These are phyloP conservation scores for Cataglyphis hispanica DNA, from an alignment of 1,140 invertebrate species.

Conservation along the genomic window DNA sequence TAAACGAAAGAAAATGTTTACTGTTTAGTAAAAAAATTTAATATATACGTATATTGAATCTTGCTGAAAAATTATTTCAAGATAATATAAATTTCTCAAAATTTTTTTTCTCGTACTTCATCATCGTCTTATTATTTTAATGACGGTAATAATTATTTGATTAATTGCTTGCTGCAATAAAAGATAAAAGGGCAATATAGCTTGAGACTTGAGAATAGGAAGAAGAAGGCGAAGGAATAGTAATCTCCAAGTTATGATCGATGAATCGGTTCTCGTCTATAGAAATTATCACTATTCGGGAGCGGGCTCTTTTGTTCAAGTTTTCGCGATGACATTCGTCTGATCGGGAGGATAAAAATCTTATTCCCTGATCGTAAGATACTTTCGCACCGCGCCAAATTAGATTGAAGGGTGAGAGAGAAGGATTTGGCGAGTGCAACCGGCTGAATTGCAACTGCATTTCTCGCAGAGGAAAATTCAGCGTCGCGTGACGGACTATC, in stretches of 20 bases:
- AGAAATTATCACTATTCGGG: constrained; percentile 24
- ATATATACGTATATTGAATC: background rate
- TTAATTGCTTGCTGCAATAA: background rate
- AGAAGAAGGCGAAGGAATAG: background rate
- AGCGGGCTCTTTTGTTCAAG: constrained; percentile 22
- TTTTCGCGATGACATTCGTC: constrained; percentile 32
- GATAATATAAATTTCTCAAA: background rate
- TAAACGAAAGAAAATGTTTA: background rate
- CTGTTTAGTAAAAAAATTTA: too few relatives aligned
- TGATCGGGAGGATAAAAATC: constrained; percentile 50
- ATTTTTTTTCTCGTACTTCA: background rate
- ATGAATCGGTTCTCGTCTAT: constrained; percentile 12
- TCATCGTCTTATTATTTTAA: constrained; percentile 4
- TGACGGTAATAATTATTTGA: constrained; percentile 10
- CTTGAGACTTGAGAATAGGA: background rate
- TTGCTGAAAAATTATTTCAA: constrained; percentile 15
- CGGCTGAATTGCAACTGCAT: constrained; percentile 34
- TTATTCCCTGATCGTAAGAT: constrained; percentile 44
- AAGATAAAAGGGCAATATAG: background rate
- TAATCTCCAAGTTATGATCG: constrained; percentile 43
- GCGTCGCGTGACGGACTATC: constrained; percentile 40
- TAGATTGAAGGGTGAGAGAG: constrained; percentile 15
- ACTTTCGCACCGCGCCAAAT: background rate
- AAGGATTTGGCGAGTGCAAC: constrained; percentile 8
- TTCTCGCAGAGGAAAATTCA: constrained; percentile 31